Base-by-base conservation (phyloP, 2,113 vertebrate genomes). In the Dasypus novemcinctus region DNA sequence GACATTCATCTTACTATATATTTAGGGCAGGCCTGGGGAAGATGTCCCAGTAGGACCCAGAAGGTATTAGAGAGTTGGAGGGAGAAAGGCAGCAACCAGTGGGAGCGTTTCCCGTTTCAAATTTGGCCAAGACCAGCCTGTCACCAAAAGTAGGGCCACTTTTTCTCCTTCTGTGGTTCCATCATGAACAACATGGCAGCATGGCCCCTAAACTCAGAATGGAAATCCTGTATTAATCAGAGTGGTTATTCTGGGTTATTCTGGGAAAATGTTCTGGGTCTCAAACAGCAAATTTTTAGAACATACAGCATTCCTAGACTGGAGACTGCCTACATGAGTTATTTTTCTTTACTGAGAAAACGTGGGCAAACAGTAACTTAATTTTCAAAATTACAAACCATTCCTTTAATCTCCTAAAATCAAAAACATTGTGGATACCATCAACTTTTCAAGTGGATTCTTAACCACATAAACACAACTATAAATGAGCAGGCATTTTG, bases 261-360 rank as follows among this genome's bases (percentile, higher is more conserved):
- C n/a, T n/a, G n/a, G n/a, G n/a, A n/a, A n/a, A 91, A 88, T 13
- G 21, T 66, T 59, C n/a, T 69, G 29, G 27, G 18, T 88, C 92
- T 93, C 61, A 86, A 96, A 93, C 57, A 71, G 64, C 33, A 52
- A 94, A 91, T 11, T 91, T 54, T 13, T 20, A 75, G 15, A 90
- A 61, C 38, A 82, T 20, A 59, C 74, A 43, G 12, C 49, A 69
- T 87, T 87, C 59, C 14, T 64, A 71, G 31, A 68, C 33, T 54
- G 20, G 23, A n/a, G 27, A 72, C 49, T 63, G 36, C 31, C 17
- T 69, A 10, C 49, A 25, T 23, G 49, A 84, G 41, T 57, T 46
- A 20, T 54, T 87, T 49, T 94, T 41, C 78, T 59, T 64, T 72
- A n/a, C 17, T 38, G 74, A 72, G 68, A 87, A 71, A 46, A 95